Conservation (phyloP, 2,888 invertebrate species). For the Folsomia candida region DNA sequence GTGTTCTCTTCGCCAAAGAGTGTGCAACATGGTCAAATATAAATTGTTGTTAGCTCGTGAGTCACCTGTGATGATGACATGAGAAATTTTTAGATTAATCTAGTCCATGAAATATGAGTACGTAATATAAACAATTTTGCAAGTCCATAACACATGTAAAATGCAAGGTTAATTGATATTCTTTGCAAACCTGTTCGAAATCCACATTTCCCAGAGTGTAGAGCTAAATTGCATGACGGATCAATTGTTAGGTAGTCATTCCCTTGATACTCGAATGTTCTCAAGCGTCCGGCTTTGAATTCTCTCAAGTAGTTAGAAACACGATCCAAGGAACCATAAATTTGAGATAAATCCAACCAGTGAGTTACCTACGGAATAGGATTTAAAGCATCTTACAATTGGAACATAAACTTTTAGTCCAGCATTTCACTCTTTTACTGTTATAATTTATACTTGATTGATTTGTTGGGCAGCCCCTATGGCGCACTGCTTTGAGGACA, state of each 20-base stretch:
- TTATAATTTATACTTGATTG: conserved; percentile 6
- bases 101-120: too few species aligned
- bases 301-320: neutral
- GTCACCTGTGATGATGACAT: conserved; percentile 16
- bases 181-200: neutral
- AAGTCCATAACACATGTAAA: too few species aligned
- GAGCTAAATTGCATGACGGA: neutral
- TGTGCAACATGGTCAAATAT: conserved; percentile 21
- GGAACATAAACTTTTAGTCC: neutral
- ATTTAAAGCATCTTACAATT: neutral
- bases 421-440: too few species aligned
- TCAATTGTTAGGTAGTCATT: neutral
- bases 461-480: conserved; percentile 11
- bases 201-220: neutral
- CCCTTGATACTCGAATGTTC: neutral
- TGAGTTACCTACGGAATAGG: neutral
- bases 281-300: conserved; percentile 2
- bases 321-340: conserved; percentile 5
- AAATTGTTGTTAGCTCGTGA: conserved; percentile 17
- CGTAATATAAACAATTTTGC: too few species aligned
- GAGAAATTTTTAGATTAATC: neutral
- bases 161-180: too few species aligned
- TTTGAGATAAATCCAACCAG: conserved; percentile 11
- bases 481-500: conserved; percentile 8
- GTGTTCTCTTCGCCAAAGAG: conserved; percentile 26